Evolutionary conservation across 2,888 invertebrate species (phyloP).

Genomic region (Buathra laborator): DNA sequence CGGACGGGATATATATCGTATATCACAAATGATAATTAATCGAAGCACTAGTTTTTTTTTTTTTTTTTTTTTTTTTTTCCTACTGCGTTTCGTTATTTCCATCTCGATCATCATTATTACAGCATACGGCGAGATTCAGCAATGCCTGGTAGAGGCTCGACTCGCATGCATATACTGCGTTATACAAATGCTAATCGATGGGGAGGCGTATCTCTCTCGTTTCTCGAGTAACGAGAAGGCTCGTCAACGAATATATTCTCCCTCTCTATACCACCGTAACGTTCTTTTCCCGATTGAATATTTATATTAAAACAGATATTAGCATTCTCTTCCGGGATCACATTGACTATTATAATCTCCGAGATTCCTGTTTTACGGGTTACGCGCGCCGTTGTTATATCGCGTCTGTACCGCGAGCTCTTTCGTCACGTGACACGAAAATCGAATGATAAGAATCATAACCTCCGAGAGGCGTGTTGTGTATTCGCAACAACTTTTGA

Average conservation of each 20-base stretch:
- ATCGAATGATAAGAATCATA: neutral
- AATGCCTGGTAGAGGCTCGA: slow-evolving; percentile 38
- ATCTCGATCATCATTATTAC: slow-evolving; percentile 15
- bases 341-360: slow-evolving; percentile 3
- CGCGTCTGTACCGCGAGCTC: neutral
- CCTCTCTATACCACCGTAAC: slow-evolving; percentile 1
- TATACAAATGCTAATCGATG: slow-evolving; percentile 28
- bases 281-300: slow-evolving; percentile 53
- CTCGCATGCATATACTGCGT: slow-evolving; percentile 14
- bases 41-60: slow-evolving; percentile 12
- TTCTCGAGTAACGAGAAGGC: slow-evolving; percentile 9
- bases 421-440: neutral
- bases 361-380: slow-evolving; percentile 38
- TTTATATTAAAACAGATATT: slow-evolving; percentile 48
- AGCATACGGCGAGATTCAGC: neutral
- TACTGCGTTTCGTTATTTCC: slow-evolving; percentile 4
- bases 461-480: slow-evolving; percentile 3
- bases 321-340: slow-evolving; percentile 64
- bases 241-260: slow-evolving; percentile 34
- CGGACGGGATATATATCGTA: slow-evolving; percentile 15
- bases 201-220: slow-evolving; percentile 13
- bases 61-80: slow-evolving; percentile 17
- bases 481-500: too few species aligned
- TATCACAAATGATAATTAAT: slow-evolving; percentile 38
- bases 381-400: neutral